phyloP scores from a whole-genome alignment of 2,888 invertebrate genomes.

The Scrobipalpa atriplicella region DNA sequence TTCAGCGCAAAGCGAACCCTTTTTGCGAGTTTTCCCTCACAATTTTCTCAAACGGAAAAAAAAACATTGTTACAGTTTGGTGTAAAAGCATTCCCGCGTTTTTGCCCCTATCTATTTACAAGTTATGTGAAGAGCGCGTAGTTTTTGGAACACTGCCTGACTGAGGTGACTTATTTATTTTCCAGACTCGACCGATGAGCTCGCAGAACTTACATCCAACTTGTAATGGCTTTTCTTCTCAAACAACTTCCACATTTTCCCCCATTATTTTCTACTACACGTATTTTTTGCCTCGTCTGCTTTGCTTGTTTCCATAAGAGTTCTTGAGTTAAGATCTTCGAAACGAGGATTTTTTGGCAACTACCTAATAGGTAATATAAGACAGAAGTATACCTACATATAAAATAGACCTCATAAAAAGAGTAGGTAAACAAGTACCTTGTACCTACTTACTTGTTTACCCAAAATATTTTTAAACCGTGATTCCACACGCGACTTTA shows the following conservation, averaged over 20 bases:
- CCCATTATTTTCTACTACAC: slow-evolving; percentile 3
- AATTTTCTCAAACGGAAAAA: no score
- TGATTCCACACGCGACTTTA: no score
- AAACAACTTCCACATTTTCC: neutral
- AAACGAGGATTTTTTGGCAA: neutral
- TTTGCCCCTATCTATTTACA: slow-evolving; percentile 33
- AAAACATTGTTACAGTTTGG: neutral
- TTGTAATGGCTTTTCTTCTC: slow-evolving; percentile 18
- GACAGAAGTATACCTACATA: no score
- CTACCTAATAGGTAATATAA: no score
- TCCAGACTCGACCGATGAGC: slow-evolving; percentile 14
- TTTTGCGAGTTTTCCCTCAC: neutral
- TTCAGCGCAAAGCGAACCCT: neutral
- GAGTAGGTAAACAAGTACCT: no score
- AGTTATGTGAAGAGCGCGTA: slow-evolving; percentile 32
- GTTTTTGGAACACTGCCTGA: slow-evolving; percentile 48
- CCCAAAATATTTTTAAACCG: no score
- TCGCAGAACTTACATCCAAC: neutral
- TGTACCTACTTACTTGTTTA: no score
- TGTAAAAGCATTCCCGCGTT: neutral
- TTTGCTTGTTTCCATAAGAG: neutral
- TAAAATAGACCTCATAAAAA: no score
- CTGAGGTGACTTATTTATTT: slow-evolving; percentile 18
- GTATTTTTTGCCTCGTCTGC: slow-evolving; percentile 18
- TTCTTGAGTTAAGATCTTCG: neutral